These are phyloP conservation scores for Atethmia centrago DNA, from an alignment of 2,888 invertebrate genomes.

Conservation along the genomic window DNA sequence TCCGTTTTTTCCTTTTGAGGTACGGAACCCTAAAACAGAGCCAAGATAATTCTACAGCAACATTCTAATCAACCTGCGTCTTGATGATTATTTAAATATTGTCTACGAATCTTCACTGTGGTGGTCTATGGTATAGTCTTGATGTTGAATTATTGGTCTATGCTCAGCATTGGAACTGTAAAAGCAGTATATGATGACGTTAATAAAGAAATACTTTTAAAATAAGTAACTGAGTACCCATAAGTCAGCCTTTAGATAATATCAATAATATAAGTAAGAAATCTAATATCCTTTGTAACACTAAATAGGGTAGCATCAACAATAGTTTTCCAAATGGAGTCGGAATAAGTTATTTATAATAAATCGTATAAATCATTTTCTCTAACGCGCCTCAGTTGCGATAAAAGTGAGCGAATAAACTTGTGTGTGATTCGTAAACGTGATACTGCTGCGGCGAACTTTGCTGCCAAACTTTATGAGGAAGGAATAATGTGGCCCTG, in stretches of 20 bases:
- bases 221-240: neutral
- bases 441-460: conserved; percentile 80
- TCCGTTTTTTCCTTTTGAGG: too few relatives aligned
- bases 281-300: conserved; percentile 73
- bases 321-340: conserved; percentile 85
- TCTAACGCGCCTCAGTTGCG: conserved; percentile 84
- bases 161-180: neutral
- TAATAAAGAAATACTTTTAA: neutral
- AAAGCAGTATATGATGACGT: neutral
- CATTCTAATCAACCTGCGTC: neutral
- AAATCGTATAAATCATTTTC: conserved; percentile 90
- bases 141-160: neutral
- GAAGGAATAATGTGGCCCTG: conserved; percentile 64
- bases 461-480: conserved; percentile 63
- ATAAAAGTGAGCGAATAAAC: conserved; percentile 89
- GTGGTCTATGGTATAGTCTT: neutral
- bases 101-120: neutral
- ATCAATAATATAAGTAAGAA: conserved; percentile 48
- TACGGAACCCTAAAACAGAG: too few relatives aligned
- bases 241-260: conserved; percentile 28
- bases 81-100: neutral
- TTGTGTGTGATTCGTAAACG: conserved; percentile 87
- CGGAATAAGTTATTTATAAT: conserved; percentile 89
- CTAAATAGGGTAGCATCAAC: conserved; percentile 69
- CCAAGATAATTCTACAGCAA: neutral